These are phyloP conservation scores for Entomobrya multifasciata DNA, from an alignment of 2,888 invertebrate species.

Conservation along the genomic window DNA sequence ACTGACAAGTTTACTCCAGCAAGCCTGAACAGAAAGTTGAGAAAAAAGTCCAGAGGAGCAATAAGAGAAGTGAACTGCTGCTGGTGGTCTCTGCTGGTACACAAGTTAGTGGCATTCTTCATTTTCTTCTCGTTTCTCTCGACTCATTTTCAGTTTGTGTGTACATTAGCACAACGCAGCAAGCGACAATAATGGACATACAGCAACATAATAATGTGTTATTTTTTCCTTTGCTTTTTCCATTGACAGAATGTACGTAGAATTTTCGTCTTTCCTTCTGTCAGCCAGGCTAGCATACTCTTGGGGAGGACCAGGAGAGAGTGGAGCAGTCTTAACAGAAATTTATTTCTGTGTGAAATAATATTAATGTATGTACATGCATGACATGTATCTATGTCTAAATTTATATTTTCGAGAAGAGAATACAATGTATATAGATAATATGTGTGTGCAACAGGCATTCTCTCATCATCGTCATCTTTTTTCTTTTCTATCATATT, in stretches of 20 bases:
- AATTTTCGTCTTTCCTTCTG: no score
- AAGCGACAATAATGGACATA: slow-evolving; percentile 36
- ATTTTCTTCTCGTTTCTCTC: neutral
- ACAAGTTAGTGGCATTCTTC: neutral
- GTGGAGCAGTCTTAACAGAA: no score
- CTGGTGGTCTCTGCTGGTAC: no score
- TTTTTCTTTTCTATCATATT: neutral
- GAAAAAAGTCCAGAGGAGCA: neutral
- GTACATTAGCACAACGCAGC: slow-evolving; percentile 14
- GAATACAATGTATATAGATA: neutral
- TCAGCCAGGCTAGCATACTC: no score
- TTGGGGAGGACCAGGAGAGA: slow-evolving; percentile 8
- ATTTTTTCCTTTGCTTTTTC: neutral
- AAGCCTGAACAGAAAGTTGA: slow-evolving; percentile 7
- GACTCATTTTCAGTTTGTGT: slow-evolving; percentile 6
- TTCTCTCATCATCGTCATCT: slow-evolving; percentile 14
- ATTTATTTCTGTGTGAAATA: neutral
- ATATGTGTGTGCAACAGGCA: slow-evolving; percentile 42
- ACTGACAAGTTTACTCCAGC: slow-evolving; percentile 43
- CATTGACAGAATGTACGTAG: neutral
- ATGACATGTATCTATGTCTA: no score
- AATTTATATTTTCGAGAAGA: no score
- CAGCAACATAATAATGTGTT: slow-evolving; percentile 27
- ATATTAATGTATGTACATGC: neutral
- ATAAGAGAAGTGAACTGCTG: neutral